phyloP scores from a whole-genome alignment of 1,140 invertebrate genomes.

The Meloidogyne hapla region DNA sequence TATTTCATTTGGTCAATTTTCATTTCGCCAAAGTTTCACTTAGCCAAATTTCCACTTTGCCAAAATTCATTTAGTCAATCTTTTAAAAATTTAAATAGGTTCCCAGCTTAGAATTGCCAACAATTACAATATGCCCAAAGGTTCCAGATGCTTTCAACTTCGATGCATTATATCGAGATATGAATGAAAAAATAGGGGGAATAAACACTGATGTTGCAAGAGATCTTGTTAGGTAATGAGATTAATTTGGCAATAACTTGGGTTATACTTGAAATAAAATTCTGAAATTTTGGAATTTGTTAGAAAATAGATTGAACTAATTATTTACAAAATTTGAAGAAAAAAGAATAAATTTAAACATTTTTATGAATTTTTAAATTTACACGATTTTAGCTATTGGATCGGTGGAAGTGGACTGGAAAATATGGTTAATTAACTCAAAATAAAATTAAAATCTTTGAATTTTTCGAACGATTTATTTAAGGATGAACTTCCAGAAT shows the following conservation, averaged over 20 bases:
- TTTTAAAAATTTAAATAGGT: conserved; percentile 32
- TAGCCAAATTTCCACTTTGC: not conserved
- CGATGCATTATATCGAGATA: conserved; percentile 49
- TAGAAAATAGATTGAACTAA: too few species aligned
- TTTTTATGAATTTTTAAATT: conserved; percentile 33
- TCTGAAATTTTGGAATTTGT: too few species aligned
- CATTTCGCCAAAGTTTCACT: not conserved
- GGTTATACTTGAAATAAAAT: too few species aligned
- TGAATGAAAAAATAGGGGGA: conserved; percentile 14
- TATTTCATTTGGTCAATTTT: not conserved
- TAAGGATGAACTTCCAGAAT: conserved; percentile 36
- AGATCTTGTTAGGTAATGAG: conserved; percentile 13
- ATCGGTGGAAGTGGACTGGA: conserved; percentile 57
- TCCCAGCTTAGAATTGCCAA: conserved; percentile 48
- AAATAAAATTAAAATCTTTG: not conserved
- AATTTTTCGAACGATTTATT: not conserved
- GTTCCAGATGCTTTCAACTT: conserved; percentile 59
- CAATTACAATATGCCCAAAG: conserved; percentile 59
- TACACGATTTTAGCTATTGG: conserved; percentile 42
- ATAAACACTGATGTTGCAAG: not conserved
- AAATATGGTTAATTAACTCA: conserved; percentile 46
- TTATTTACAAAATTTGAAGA: too few species aligned
- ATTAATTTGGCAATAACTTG: too few species aligned
- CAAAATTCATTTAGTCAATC: too few species aligned
- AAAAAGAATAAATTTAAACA: conserved; percentile 26